Conservation (phyloP, 2,888 invertebrate species). For the Mellilla xanthometata region DNA sequence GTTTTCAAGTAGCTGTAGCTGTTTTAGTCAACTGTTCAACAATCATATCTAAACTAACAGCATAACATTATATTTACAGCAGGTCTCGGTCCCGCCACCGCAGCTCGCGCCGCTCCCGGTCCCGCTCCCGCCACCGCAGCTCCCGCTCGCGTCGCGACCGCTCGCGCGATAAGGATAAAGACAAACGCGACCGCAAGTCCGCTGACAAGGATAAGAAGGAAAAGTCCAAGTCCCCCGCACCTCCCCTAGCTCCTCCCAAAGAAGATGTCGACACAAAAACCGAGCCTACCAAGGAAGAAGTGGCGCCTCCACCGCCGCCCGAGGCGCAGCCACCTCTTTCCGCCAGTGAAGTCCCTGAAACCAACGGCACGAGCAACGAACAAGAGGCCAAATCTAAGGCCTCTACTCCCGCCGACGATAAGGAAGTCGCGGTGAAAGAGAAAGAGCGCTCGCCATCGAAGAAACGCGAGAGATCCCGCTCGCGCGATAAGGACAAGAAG, state of each 20-base stretch:
- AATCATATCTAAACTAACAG: no score
- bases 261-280: slow-evolving; percentile 45
- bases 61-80: no score
- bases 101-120: slow-evolving; percentile 79
- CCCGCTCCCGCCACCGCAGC: slow-evolving; percentile 79
- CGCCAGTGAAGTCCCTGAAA: slow-evolving; percentile 48
- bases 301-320: neutral
- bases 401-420: slow-evolving; percentile 18
- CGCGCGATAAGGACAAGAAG: slow-evolving; percentile 70
- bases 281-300: slow-evolving; percentile 47
- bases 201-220: slow-evolving; percentile 54
- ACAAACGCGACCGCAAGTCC: slow-evolving; percentile 40
- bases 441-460: slow-evolving; percentile 62
- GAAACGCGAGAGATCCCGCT: slow-evolving; percentile 73
- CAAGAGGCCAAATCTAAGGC: slow-evolving; percentile 48
- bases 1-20: no score
- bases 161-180: slow-evolving; percentile 62
- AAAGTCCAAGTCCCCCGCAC: slow-evolving; percentile 53
- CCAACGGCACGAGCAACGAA: slow-evolving; percentile 49
- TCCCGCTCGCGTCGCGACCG: slow-evolving; percentile 77
- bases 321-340: neutral
- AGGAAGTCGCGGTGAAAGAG: slow-evolving; percentile 43
- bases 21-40: no score
- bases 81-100: slow-evolving; percentile 83
- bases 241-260: slow-evolving; percentile 44